Conservation (phyloP, 2,113 vertebrate species). For the Rhabdornis inornatus region DNA sequence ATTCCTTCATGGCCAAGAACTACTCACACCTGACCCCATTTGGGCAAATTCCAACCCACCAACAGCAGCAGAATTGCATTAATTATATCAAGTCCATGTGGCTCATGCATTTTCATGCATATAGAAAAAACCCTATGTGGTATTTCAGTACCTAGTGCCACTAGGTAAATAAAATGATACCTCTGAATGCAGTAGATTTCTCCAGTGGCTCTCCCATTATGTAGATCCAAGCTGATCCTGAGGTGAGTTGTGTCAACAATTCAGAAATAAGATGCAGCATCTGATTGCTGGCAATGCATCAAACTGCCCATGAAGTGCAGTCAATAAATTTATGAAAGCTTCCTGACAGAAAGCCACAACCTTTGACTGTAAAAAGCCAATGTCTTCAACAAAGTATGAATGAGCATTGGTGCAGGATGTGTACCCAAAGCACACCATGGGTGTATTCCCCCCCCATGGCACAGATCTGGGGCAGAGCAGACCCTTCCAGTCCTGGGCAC, state of each 20-base stretch:
- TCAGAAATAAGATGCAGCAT: neutral
- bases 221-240: neutral
- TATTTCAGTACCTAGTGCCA: neutral
- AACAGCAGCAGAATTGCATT: fast-evolving
- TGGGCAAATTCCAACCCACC: neutral
- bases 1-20: neutral
- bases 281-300: fast-evolving
- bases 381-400: neutral
- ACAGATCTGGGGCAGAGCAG: neutral
- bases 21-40: neutral
- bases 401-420: neutral
- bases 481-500: neutral
- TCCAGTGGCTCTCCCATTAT: neutral
- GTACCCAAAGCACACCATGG: neutral
- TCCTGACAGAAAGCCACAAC: slow-evolving; percentile 1
- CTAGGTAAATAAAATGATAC: neutral
- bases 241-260: neutral
- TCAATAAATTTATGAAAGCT: neutral
- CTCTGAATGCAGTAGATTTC: neutral
- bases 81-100: neutral
- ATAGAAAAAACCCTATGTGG: fast-evolving
- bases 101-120: neutral
- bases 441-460: fast-evolving
- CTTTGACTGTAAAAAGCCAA: neutral
- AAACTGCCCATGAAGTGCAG: neutral